Base-by-base conservation (phyloP, 2,888 invertebrate species). In the Cabera pusaria region DNA sequence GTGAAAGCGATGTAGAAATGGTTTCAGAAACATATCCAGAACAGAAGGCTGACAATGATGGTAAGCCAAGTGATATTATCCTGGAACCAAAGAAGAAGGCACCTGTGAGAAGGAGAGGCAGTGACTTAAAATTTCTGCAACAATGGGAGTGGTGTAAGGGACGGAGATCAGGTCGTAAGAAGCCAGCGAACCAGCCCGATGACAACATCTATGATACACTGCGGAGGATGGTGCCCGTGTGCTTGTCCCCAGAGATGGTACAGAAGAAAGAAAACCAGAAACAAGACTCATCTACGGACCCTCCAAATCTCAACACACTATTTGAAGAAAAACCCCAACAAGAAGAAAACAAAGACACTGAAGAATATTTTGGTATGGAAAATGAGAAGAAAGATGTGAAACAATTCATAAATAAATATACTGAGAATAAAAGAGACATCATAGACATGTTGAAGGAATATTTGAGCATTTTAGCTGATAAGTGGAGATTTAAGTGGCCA, bases 121-220 rank as follows among this genome's bases (percentile, higher is more conserved):
- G 94, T 73, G 93, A 93, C 14, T 78, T 95, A 6, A 93, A 92
- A 27, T 93, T 93, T 54, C 73, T 95, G 9, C 93, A 94, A 56
- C 93, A 93, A 54, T 94, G 95, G 94, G 93, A 94, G 29, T 95
- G 95, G 94, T 94, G 94, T 55, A 80, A 90, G 32, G 93, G 90
- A 54, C 67, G 92, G 8, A 87, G 90, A 44, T 89, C 90, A 5
- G 78, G 79, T 0, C 65, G 86, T n/a, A 90, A 87, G 37, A 88
- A 86, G 66, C 69, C 90, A 2, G 85, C 82, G 31, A 90, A 90
- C 51, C 87, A 90, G 39, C 91, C 92, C 64, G 89, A 92, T 69
- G 91, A 93, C 50, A 92, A 92, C 18, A 90, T 93, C 11, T 93
- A 93, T 69, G 93, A 94, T 59, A 92, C 91, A 1, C 74, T 95